Evolutionary conservation across 2,797 vertebrate species (phyloP), one percentile per base, ranked within the genome.

Genomic region (Urosaurus nigricauda): DNA sequence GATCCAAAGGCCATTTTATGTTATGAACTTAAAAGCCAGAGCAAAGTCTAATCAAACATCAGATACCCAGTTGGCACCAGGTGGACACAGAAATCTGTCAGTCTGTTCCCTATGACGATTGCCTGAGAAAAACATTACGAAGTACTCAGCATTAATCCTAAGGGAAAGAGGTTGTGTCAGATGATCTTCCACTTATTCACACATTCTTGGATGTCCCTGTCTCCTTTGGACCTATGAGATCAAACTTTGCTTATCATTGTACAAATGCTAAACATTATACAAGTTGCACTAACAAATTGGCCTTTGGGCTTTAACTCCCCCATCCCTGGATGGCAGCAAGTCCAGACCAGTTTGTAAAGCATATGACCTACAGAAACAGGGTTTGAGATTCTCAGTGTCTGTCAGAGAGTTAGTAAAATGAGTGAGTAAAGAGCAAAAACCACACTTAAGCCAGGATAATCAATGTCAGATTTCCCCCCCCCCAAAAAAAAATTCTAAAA

Each of bases 21-120:
- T 40, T 35, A 63, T 29, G 82, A 0, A 86, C 5, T 4, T 88
- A 92, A 92, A 90, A 91, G 84, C 79, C 73, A 21, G 94, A 91
- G 85, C 93, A 92, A 95, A 96, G 95, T 94, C 92, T 93, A 94
- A 68, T 87, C 32, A 91, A 90, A 85, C 5, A 88, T 63, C 37
- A 40, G 0, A 0, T 73, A 65, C 84, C 60, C 82, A 90, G 89
- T 58, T 83, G 94, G 90, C 84, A 90, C 83, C 89, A 89, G 88
- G 14, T 75, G n/a, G 88, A 87, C 47, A 84, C 78, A 94, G 68
- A 3, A 5, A 73, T 5, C 16, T 0, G 71, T 89, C 86, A 88
- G 0, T 56, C 90, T 58, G 86, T 68, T 77, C 0, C 0, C 4
- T 87, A 43, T 92, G 78, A 0, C 12, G 88, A 88, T 0, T 3